Evolutionary conservation across 2,797 vertebrate species (phyloP).

Genomic region (Staurois parvus): DNA sequence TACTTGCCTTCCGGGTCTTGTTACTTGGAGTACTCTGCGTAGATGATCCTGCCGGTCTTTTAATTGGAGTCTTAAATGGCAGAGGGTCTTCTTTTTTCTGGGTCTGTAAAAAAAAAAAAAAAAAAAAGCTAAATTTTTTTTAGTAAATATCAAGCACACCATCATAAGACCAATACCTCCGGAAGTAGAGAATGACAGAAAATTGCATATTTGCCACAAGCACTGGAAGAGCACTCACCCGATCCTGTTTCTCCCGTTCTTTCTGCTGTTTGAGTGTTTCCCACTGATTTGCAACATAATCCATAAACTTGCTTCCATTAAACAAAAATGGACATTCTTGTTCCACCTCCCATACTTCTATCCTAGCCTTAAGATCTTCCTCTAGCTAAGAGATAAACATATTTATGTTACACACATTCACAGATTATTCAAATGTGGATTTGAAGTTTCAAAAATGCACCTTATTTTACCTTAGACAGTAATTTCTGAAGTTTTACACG

Average conservation of each 20-base stretch:
- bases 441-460: not conserved
- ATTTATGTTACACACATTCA: not conserved
- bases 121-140: not conserved
- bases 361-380: conserved; percentile 69
- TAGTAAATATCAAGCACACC: too few species aligned
- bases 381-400: conserved; percentile 66
- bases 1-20: conserved; percentile 63
- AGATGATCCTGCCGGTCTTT: conserved; percentile 46
- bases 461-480: conserved; percentile 70
- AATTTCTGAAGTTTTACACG: conserved; percentile 72
- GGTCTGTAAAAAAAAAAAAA: conserved; percentile 16
- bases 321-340: conserved; percentile 67
- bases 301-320: conserved; percentile 68
- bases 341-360: conserved; percentile 69
- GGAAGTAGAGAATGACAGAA: too few species aligned
- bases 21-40: conserved; percentile 52
- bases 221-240: conserved; percentile 62
- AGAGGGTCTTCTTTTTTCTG: conserved; percentile 55
- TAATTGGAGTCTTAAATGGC: conserved; percentile 54
- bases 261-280: conserved; percentile 70
- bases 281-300: conserved; percentile 70
- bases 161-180: too few species aligned
- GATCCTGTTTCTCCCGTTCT: conserved; percentile 67
- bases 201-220: too few species aligned
- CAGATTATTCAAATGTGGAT: not conserved